Conservation (phyloP, 2,888 invertebrate species). For the Amaurobius ferox region DNA sequence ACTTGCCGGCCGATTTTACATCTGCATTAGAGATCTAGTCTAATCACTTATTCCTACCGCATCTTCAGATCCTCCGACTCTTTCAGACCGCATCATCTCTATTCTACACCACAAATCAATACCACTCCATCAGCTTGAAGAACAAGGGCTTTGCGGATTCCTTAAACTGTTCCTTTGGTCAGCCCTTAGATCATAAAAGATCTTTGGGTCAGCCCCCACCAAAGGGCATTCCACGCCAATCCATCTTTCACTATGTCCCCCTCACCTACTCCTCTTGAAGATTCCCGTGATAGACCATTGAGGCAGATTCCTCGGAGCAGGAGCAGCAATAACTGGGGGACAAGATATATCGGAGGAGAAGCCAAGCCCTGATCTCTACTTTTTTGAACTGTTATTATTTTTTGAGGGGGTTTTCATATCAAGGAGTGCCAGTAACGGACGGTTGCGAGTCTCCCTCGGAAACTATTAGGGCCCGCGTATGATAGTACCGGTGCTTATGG, state of each 20-base stretch:
- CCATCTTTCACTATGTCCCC: constrained; percentile 40
- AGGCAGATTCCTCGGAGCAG: neutral
- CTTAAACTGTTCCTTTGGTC: constrained; percentile 44
- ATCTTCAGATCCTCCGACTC: too few species aligned
- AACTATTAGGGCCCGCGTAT: constrained; percentile 57
- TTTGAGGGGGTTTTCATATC: neutral
- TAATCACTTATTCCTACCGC: too few species aligned
- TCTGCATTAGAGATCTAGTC: too few species aligned
- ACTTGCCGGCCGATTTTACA: too few species aligned
- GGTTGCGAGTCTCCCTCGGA: constrained; percentile 20
- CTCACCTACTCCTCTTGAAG: constrained; percentile 2
- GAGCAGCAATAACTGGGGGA: neutral
- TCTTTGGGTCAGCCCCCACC: too few species aligned
- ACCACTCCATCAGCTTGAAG: constrained; percentile 19
- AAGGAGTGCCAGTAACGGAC: constrained; percentile 67
- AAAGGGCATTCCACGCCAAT: constrained; percentile 40
- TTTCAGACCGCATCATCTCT: neutral
- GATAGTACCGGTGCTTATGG: constrained; percentile 63
- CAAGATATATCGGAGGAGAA: constrained; percentile 22
- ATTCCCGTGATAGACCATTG: neutral
- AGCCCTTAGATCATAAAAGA: too few species aligned
- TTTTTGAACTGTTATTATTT: neutral
- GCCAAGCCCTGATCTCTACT: constrained; percentile 49
- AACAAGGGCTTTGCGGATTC: constrained; percentile 21
- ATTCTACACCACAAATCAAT: constrained; percentile 45